Base-by-base conservation (phyloP, 2,113 vertebrate genomes). In the Sprattus sprattus region DNA sequence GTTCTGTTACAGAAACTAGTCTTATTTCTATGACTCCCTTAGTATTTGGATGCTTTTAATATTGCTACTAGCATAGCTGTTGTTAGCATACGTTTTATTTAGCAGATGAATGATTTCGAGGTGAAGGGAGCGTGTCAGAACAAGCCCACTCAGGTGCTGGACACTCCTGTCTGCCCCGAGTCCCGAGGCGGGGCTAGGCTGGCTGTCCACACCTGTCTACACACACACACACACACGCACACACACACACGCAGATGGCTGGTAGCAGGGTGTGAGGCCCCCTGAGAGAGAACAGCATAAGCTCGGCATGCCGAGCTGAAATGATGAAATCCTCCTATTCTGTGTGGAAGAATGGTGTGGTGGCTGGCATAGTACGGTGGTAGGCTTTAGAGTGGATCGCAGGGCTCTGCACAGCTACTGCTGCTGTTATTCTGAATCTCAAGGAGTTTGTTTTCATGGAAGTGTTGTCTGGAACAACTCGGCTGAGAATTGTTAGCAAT, bases 231-330 rank as follows among this genome's bases (percentile, higher is more conserved):
- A n/a, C n/a, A n/a, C n/a, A n/a, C n/a, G n/a, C n/a, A n/a, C n/a
- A n/a, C n/a, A n/a, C n/a, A n/a, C n/a, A n/a, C n/a, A n/a, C n/a
- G 28, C 71, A 78, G 71, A 78, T 78, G 71, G 71, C 71, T 78
- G 71, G 10, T 9, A 78, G 71, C 71, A 78, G 71, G 39, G 25
- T 78, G 71, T 78, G 71, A 78, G 10, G 71, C 32, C 71, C 71
- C 71, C 32, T 16, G 32, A 78, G 71, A 78, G 71, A 1, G 4
- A 10, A 78, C 71, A 78, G 71, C 71, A 78, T 32, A 32, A 78
- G 71, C 64, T 25, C 64, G 8, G 11, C 64, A 71, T 11, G 13
- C 71, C 4, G 15, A 4, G 2, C 15, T 5, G 25, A 78, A 78
- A 78, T 78, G 11, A 78, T 78, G 25, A 39, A 11, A 32, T 32